Evolutionary conservation across 2,888 invertebrate genomes (phyloP).

Genomic region (Exocentrus adspersus): DNA sequence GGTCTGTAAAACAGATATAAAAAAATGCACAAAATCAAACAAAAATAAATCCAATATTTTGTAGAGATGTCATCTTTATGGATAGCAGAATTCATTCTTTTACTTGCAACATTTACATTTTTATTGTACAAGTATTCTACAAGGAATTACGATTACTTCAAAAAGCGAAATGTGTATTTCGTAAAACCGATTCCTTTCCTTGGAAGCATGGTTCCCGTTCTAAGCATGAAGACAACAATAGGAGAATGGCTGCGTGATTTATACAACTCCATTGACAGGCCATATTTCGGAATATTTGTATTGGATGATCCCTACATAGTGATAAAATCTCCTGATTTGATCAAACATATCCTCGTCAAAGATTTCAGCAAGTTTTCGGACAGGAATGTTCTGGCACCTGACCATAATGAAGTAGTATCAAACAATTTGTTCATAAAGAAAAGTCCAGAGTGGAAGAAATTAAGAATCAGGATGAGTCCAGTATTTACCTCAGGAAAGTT

Average conservation of each 20-base stretch:
- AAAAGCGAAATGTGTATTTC: constrained; percentile 57
- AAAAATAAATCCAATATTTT: no score
- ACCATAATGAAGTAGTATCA: constrained; percentile 60
- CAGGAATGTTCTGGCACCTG: constrained; percentile 61
- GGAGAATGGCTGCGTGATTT: constrained; percentile 35
- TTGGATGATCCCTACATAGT: constrained; percentile 64
- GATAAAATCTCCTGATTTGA: constrained; percentile 62
- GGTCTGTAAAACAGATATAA: no score
- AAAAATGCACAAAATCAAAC: no score
- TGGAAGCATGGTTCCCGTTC: constrained; percentile 61
- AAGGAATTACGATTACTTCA: constrained; percentile 62
- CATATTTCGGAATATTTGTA: constrained; percentile 64
- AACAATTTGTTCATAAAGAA: constrained; percentile 62
- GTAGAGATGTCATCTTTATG: constrained; percentile 33
- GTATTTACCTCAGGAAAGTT: constrained; percentile 68
- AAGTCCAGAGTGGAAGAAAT: constrained; percentile 66
- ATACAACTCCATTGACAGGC: constrained; percentile 41
- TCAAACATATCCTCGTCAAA: constrained; percentile 63
- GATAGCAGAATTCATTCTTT: constrained; percentile 27
- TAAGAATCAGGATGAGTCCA: constrained; percentile 66
- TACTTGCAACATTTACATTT: constrained; percentile 36
- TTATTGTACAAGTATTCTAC: constrained; percentile 55
- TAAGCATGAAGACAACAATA: constrained; percentile 47
- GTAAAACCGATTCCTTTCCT: constrained; percentile 59
- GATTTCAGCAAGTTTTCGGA: constrained; percentile 65